Percentiles rank a stretch among this genome's conserved stretches.
Evolutionary conservation across 2,888 invertebrate species (phyloP).

Genomic region (Drosophila birchii): DNA sequence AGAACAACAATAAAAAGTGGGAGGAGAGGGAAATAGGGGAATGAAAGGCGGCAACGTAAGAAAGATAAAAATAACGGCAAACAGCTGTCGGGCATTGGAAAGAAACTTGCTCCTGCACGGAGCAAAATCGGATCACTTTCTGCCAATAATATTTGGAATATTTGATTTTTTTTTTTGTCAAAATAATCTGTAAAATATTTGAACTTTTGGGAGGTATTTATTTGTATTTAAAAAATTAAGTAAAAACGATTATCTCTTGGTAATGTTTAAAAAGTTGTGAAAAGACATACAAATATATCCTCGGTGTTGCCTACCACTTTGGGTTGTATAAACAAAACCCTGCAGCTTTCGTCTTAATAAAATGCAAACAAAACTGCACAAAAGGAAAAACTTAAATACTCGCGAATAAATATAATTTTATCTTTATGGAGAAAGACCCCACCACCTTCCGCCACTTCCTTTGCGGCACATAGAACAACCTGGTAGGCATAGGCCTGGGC

Average conservation of each 20-base stretch:
- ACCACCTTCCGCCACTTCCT: conserved; percentile 2
- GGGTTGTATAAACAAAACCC: conserved; percentile 19
- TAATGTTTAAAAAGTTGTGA: neutral
- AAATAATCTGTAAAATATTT: neutral
- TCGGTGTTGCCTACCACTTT: neutral
- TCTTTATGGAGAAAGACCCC: conserved; percentile 37
- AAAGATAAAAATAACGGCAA: conserved; percentile 37
- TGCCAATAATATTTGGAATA: neutral
- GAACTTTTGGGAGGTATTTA: neutral
- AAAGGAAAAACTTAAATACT: conserved; percentile 26
- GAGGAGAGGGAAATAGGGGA: conserved; percentile 1
- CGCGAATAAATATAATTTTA: conserved; percentile 37
- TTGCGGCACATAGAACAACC: conserved; percentile 11
- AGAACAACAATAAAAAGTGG: conserved; percentile 16
- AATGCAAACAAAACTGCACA: conserved; percentile 56
- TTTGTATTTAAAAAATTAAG: neutral
- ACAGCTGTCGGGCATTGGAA: conserved; percentile 46
- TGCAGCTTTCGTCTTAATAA: conserved; percentile 47
- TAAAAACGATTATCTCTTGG: neutral
- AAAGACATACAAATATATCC: neutral
- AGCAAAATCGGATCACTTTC: neutral
- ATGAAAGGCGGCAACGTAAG: conserved; percentile 9
- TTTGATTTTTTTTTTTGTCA: too few species aligned
- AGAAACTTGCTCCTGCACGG: conserved; percentile 42
- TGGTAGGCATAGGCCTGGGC: conserved; percentile 3